Evolutionary conservation across 1,140 invertebrate species (phyloP).

Genomic region (Acromyrmex charruanus): DNA sequence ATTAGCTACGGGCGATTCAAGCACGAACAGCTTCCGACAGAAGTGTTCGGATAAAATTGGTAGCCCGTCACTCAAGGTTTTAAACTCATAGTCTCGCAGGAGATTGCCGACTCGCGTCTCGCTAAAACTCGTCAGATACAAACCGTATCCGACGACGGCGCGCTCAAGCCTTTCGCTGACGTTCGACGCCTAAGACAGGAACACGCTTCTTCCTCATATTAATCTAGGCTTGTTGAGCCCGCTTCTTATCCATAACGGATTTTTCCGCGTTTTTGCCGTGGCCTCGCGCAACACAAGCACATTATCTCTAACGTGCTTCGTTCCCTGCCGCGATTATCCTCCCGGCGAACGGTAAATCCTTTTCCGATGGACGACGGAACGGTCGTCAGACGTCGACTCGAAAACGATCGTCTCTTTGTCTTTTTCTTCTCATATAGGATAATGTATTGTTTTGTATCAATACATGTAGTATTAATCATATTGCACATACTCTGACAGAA

Average conservation of each 20-base stretch:
- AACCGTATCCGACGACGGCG: background rate
- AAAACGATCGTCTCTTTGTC: slow-evolving; percentile 35
- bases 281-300: slow-evolving; percentile 55
- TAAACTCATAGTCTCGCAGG: background rate
- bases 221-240: slow-evolving; percentile 63
- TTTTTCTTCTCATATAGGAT: slow-evolving; percentile 6
- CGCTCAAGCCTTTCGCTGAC: slow-evolving; percentile 56
- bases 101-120: slow-evolving; percentile 9
- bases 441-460: slow-evolving; percentile 41
- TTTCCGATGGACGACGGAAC: slow-evolving; percentile 45
- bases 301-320: slow-evolving; percentile 63
- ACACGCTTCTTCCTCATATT: slow-evolving; percentile 64
- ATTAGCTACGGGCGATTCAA: background rate
- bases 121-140: slow-evolving; percentile 3
- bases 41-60: slow-evolving; percentile 44
- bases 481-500: background rate
- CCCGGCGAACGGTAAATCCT: slow-evolving; percentile 61
- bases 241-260: slow-evolving; percentile 68
- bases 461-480: background rate
- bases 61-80: slow-evolving; percentile 26
- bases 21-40: background rate
- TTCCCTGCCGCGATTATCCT: slow-evolving; percentile 58
- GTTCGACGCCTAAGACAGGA: slow-evolving; percentile 60
- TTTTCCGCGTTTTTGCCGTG: slow-evolving; percentile 61
- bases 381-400: slow-evolving; percentile 28